Conservation (phyloP, 1,140 invertebrate species). For the Propsilocerus akamusi region DNA sequence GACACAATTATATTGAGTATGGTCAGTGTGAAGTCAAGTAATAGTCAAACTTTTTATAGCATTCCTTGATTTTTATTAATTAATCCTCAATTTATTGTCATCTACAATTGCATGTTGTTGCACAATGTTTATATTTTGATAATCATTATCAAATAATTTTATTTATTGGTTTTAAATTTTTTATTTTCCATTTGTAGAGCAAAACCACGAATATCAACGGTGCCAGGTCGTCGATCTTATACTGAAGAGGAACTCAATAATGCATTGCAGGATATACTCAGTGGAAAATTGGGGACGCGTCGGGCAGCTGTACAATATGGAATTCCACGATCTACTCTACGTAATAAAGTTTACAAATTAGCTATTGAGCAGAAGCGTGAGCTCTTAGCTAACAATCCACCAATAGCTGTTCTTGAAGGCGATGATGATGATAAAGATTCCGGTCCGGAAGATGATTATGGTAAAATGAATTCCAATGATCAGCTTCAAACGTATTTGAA, state of each 20-base stretch:
- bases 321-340: constrained; percentile 82
- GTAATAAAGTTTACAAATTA: constrained; percentile 87
- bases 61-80: too few species aligned
- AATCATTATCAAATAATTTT: too few species aligned
- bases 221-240: constrained; percentile 49
- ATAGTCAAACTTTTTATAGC: too few species aligned
- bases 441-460: constrained; percentile 36
- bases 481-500: background rate
- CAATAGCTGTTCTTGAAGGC: constrained; percentile 17
- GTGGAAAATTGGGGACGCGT: constrained; percentile 76
- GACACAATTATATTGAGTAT: too few species aligned
- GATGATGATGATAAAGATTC: constrained; percentile 23
- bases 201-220: constrained; percentile 38
- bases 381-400: constrained; percentile 28
- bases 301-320: constrained; percentile 87
- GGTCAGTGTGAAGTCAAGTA: too few species aligned
- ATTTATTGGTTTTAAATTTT: background rate
- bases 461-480: constrained; percentile 37
- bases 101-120: too few species aligned
- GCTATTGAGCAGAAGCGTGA: constrained; percentile 48
- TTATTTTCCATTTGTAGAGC: constrained; percentile 26
- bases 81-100: too few species aligned
- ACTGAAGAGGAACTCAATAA: constrained; percentile 81
- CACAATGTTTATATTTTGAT: too few species aligned
- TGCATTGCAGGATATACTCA: constrained; percentile 79